phyloP scores from a whole-genome alignment of 2,113 vertebrate genomes.

The Pelecanoides urinatrix region DNA sequence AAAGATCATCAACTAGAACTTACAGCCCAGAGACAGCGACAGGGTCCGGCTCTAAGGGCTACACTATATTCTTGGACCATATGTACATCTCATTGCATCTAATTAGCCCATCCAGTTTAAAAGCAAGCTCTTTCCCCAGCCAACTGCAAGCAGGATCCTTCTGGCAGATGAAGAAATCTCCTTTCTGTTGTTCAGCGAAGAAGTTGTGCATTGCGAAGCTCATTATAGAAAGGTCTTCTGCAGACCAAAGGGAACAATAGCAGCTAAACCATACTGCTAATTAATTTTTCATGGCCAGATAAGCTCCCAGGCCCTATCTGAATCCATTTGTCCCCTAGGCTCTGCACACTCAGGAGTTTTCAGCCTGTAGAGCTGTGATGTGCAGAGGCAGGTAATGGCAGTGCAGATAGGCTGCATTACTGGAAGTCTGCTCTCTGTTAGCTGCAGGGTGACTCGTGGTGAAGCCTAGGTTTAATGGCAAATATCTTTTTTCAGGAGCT shows the following conservation, averaged over 20 bases:
- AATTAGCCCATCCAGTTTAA: background rate
- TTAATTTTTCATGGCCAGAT: slow-evolving; percentile 23
- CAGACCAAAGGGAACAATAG: background rate
- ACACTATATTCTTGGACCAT: accelerated
- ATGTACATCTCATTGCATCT: background rate
- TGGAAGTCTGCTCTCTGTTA: slow-evolving; percentile 15
- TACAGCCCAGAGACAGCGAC: background rate
- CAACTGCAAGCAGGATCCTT: background rate
- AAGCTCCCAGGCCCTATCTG: background rate
- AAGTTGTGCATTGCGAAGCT: background rate
- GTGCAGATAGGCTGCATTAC: background rate
- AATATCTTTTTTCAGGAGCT: slow-evolving; percentile 36
- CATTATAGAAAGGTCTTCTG: background rate
- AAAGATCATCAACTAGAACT: background rate
- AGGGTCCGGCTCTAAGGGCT: background rate
- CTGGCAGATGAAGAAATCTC: background rate
- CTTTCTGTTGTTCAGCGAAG: background rate
- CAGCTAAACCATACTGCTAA: background rate
- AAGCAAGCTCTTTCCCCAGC: background rate
- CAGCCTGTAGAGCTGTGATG: slow-evolving; percentile 1
- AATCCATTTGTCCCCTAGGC: slow-evolving; percentile 1
- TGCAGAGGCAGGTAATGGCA: slow-evolving; percentile 18
- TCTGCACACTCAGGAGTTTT: background rate
- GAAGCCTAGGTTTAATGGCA: background rate
- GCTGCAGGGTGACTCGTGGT: background rate